Percentiles rank a stretch among this genome's conserved stretches.
These are phyloP conservation scores for Caerostris darwini DNA, from an alignment of 1,140 invertebrate species.

Conservation along the genomic window DNA sequence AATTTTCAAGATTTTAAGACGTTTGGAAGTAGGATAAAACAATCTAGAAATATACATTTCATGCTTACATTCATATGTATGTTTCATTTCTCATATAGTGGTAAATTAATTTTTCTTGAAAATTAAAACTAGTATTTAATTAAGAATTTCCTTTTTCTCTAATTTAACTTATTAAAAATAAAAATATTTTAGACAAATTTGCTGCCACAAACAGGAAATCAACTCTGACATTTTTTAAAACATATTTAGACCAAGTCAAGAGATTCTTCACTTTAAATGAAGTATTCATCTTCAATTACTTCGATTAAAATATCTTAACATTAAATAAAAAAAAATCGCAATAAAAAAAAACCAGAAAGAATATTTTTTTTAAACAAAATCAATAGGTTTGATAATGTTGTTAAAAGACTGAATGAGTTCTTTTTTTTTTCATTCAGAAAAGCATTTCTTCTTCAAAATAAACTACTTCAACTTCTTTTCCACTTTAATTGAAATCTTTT, in stretches of 20 bases:
- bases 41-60: too few relatives aligned
- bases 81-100: too few relatives aligned
- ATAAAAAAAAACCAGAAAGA: background rate
- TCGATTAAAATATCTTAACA: background rate
- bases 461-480: slow-evolving; percentile 10
- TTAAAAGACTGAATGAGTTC: background rate
- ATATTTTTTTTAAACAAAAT: background rate
- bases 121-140: too few relatives aligned
- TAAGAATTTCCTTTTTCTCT: too few relatives aligned
- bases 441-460: slow-evolving; percentile 1
- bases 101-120: too few relatives aligned
- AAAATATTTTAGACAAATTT: too few relatives aligned
- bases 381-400: background rate
- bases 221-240: too few relatives aligned
- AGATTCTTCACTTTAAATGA: background rate
- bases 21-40: too few relatives aligned
- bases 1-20: too few relatives aligned
- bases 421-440: background rate
- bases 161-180: too few relatives aligned
- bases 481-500: slow-evolving; percentile 9
- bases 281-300: background rate
- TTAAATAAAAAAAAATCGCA: background rate
- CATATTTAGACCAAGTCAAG: background rate
- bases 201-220: too few relatives aligned
- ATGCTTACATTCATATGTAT: too few relatives aligned